Percentiles rank a stretch among this genome's conserved stretches.
phyloP scores from a whole-genome alignment of 2,113 vertebrate species.

The Sinocyclocheilus anshuiensis region DNA sequence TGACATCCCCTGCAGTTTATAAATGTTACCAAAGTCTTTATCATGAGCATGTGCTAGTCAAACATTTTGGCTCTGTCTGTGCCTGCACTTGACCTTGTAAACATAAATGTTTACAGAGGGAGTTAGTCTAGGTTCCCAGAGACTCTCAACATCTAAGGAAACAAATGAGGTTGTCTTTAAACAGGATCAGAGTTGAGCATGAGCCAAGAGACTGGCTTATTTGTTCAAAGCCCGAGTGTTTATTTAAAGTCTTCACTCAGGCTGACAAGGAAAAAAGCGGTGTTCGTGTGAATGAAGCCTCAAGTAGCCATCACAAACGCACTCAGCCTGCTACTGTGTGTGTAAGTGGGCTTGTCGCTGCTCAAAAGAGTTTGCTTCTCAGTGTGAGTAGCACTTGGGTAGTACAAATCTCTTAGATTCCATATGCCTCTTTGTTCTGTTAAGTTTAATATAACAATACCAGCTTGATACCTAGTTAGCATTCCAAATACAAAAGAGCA shows the following conservation, averaged over 20 bases:
- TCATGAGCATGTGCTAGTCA: neutral
- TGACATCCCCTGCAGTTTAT: neutral
- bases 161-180: conserved; percentile 77
- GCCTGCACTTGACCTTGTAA: conserved; percentile 89
- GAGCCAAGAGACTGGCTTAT: conserved; percentile 69
- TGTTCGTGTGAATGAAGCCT: conserved; percentile 53
- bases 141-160: conserved; percentile 85
- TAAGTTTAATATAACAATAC: conserved; percentile 13
- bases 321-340: conserved; percentile 31
- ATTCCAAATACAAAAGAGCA: neutral
- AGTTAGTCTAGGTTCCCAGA: conserved; percentile 83
- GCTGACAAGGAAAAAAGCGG: conserved; percentile 33
- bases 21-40: conserved; percentile 35
- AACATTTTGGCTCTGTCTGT: conserved; percentile 67
- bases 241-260: conserved; percentile 59
- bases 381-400: conserved; percentile 13
- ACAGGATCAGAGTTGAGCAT: conserved; percentile 77
- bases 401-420: conserved; percentile 13
- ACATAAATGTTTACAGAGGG: conserved; percentile 88
- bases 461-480: neutral
- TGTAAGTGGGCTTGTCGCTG: conserved; percentile 34
- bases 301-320: conserved; percentile 55
- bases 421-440: neutral
- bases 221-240: conserved; percentile 62
- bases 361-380: conserved; percentile 30